phyloP scores from a whole-genome alignment of 2,113 vertebrate species.

The Neolamprologus caudopunctatus region DNA sequence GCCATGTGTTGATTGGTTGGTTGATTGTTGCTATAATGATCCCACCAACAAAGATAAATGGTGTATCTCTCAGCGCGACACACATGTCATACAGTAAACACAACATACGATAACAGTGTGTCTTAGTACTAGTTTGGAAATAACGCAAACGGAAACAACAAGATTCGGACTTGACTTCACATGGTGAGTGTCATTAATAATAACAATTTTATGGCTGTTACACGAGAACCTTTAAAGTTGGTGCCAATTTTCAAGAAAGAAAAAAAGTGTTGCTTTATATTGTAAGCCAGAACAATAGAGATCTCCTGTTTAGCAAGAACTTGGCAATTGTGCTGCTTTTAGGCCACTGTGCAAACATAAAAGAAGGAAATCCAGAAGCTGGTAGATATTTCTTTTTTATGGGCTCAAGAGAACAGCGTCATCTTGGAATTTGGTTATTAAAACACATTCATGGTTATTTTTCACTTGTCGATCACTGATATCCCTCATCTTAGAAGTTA shows the following conservation, averaged over 20 bases:
- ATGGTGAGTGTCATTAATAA: not conserved
- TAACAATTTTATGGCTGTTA: not conserved
- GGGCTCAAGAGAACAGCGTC: rapidly evolving
- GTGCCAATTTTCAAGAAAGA: not conserved
- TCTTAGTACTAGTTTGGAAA: not conserved
- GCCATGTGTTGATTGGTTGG: not conserved
- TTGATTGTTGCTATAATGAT: not conserved
- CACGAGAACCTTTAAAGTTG: not conserved
- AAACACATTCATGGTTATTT: not conserved
- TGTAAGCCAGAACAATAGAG: not conserved
- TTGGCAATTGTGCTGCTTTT: not conserved
- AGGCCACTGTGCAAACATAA: not conserved
- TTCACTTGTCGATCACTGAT: not conserved
- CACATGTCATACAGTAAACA: not conserved
- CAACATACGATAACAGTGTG: not conserved
- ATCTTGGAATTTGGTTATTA: not conserved
- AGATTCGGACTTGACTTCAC: not conserved
- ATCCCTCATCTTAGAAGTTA: not conserved
- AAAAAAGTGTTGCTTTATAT: not conserved
- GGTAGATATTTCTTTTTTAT: not conserved
- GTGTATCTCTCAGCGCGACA: rapidly evolving
- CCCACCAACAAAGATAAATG: not conserved
- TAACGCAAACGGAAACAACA: not conserved
- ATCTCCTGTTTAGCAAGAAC: not conserved
- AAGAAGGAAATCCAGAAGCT: not conserved